Evolutionary conservation across 2,797 vertebrate genomes (phyloP).

Genomic region (Pseudopleuronectes americanus): DNA sequence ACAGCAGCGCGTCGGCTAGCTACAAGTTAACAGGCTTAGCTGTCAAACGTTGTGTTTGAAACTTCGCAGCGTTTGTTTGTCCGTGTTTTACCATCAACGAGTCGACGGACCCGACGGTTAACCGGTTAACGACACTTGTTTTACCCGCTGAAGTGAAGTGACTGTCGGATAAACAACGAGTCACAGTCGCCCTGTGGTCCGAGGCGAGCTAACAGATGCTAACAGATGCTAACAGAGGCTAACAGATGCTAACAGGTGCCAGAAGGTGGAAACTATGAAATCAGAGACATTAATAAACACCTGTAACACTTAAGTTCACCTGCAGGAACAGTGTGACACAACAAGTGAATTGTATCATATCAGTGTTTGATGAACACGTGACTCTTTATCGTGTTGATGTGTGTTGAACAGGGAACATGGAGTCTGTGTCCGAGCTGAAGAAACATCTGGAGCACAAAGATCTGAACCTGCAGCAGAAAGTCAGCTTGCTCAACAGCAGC

Average conservation of each 20-base stretch:
- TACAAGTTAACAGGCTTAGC: not conserved
- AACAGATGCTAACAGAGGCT: too few species aligned
- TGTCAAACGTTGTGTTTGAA: fast-evolving
- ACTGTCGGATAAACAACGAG: not conserved
- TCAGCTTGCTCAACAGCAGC: slow-evolving; percentile 35
- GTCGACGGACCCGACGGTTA: not conserved
- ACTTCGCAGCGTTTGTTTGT: fast-evolving
- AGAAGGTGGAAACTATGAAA: too few species aligned
- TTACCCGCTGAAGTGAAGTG: not conserved
- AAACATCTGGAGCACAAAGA: slow-evolving; percentile 41
- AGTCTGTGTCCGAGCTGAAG: slow-evolving; percentile 38
- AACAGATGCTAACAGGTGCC: too few species aligned
- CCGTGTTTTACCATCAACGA: fast-evolving
- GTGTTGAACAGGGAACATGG: slow-evolving; percentile 16
- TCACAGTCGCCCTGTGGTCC: not conserved
- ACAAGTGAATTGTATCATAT: too few species aligned
- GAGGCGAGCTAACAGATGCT: slow-evolving; percentile 6
- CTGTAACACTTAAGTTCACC: not conserved
- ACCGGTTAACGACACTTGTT: not conserved
- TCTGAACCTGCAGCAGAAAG: slow-evolving; percentile 35
- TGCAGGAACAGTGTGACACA: not conserved
- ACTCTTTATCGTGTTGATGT: too few species aligned
- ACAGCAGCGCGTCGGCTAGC: slow-evolving; percentile 25
- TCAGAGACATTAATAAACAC: too few species aligned
- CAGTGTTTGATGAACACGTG: too few species aligned